phyloP scores from a whole-genome alignment of 2,797 vertebrate genomes.

The Gymnoscopelus microlampas region DNA sequence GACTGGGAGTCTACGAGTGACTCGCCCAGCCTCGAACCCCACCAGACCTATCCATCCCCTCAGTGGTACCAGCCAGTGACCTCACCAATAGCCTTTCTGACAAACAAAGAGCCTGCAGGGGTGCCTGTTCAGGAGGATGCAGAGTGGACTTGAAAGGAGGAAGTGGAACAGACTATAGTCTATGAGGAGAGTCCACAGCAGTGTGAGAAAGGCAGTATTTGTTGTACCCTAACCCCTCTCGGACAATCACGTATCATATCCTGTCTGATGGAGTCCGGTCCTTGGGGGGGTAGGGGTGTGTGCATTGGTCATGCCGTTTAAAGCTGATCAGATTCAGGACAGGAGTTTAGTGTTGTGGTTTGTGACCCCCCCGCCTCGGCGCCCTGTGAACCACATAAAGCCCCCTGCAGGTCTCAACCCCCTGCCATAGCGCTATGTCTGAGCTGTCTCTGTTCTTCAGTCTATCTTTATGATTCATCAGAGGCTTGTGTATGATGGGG shows the following conservation, averaged over 20 bases:
- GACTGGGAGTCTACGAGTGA: constrained; percentile 51
- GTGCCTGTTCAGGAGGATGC: constrained; percentile 42
- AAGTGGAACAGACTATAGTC: constrained; percentile 53
- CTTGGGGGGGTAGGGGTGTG: constrained; percentile 35
- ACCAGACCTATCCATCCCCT: constrained; percentile 52
- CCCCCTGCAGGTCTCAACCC: constrained; percentile 21
- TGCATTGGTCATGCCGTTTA: constrained; percentile 70
- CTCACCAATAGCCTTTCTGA: constrained; percentile 57
- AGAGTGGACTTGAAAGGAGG: constrained; percentile 62
- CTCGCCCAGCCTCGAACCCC: constrained; percentile 53
- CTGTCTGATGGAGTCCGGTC: constrained; percentile 66
- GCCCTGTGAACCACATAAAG: constrained; percentile 56
- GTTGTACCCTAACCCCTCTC: constrained; percentile 45
- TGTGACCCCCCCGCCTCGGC: constrained; percentile 15
- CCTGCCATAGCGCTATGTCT: neutral
- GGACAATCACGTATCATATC: constrained; percentile 63
- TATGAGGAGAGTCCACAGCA: constrained; percentile 28
- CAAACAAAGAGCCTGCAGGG: constrained; percentile 38
- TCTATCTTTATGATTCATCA: neutral
- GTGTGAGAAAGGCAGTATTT: constrained; percentile 10
- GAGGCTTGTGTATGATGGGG: neutral
- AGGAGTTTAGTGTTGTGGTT: constrained; percentile 53
- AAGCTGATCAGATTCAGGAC: constrained; percentile 64
- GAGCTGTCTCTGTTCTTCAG: neutral
- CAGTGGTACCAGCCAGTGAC: constrained; percentile 66